A percentile compares a stretch with the other conserved stretches of the same genome.
phyloP scores from a whole-genome alignment of 2,797 vertebrate genomes.

The Prunella strophiata region DNA sequence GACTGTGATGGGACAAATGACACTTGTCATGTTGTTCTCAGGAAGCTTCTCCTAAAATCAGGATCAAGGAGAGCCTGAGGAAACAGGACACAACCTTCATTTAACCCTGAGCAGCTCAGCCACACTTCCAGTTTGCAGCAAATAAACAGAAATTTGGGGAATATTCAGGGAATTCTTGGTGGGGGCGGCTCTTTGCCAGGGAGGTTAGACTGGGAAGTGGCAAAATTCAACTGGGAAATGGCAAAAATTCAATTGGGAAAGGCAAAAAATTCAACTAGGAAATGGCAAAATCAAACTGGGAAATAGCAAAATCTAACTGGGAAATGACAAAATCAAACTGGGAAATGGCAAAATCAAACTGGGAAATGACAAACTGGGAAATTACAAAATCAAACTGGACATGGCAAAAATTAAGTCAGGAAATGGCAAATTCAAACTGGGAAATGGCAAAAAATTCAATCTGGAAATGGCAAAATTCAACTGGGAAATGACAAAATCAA shows the following conservation, averaged over 20 bases:
- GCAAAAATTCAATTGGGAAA: fast-evolving
- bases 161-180: fast-evolving
- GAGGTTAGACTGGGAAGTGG: no score
- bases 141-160: not conserved
- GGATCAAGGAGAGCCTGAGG: slow-evolving; percentile 54
- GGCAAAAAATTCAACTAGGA: fast-evolving
- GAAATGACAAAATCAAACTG: not conserved
- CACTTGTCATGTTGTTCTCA: slow-evolving; percentile 1
- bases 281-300: not conserved
- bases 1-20: not conserved
- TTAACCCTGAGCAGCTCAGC: not conserved
- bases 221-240: not conserved
- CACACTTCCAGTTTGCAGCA: fast-evolving
- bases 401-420: no score
- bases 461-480: no score
- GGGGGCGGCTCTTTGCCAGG: not conserved
- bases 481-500: not conserved
- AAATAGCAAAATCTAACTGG: not conserved
- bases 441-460: no score
- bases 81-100: not conserved
- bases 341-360: fast-evolving
- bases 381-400: no score
- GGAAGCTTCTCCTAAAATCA: slow-evolving; percentile 25
- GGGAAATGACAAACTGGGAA: not conserved
- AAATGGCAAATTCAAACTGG: no score